Conservation (phyloP, 1,140 invertebrate species). For the Aleiodes sp. region DNA sequence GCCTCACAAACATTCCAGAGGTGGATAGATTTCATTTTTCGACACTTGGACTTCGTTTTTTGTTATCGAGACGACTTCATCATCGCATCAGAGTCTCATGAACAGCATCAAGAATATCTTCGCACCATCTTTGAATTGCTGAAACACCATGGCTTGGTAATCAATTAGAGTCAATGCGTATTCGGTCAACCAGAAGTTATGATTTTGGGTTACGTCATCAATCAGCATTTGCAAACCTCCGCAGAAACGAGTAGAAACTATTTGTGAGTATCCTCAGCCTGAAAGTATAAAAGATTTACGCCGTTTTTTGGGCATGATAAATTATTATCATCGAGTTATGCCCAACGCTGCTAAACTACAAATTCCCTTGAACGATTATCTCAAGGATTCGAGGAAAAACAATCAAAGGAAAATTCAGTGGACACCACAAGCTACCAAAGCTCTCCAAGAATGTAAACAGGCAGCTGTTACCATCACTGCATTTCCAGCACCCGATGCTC, state of each 20-base stretch:
- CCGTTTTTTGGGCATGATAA: constrained; percentile 51
- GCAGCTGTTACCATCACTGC: constrained; percentile 3
- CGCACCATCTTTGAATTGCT: not conserved
- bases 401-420: constrained; percentile 33
- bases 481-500: not conserved
- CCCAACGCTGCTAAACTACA: constrained; percentile 42
- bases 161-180: not conserved
- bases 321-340: constrained; percentile 48
- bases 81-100: not conserved
- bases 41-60: not conserved
- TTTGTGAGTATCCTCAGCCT: constrained; percentile 39
- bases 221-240: constrained; percentile 21
- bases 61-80: not conserved
- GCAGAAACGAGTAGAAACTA: constrained; percentile 34
- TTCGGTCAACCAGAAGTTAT: not conserved
- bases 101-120: not conserved
- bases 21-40: not conserved
- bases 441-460: constrained; percentile 36
- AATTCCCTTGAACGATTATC: constrained; percentile 32
- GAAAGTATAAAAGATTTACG: constrained; percentile 42
- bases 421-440: constrained; percentile 1
- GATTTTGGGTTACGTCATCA: not conserved
- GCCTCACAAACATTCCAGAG: not conserved
- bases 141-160: not conserved
- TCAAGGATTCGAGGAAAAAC: constrained; percentile 39